Conservation (phyloP, 2,888 invertebrate species). For the Acanthosepion pharaonis region DNA sequence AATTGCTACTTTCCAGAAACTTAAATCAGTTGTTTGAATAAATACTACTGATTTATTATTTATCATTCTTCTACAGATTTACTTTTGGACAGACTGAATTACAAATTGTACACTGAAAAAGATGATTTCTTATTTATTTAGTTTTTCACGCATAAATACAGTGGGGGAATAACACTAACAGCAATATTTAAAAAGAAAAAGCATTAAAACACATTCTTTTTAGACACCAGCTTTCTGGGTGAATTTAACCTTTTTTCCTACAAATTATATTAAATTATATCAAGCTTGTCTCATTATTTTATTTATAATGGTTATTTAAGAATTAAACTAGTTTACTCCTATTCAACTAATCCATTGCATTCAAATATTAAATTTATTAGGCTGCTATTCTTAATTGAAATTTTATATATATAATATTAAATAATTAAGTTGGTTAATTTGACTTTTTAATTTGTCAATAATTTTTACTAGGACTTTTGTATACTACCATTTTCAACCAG, state of each 20-base stretch:
- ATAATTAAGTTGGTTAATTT: too few species aligned
- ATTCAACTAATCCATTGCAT: background rate
- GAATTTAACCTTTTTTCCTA: background rate
- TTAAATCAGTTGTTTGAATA: background rate
- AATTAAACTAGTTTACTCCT: background rate
- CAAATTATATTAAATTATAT: background rate
- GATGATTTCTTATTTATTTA: background rate
- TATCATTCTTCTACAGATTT: background rate
- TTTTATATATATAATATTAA: too few species aligned
- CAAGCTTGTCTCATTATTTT: background rate
- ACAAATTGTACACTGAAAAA: background rate
- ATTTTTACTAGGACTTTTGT: too few species aligned
- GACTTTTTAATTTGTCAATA: too few species aligned
- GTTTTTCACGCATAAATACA: background rate
- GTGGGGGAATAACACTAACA: background rate
- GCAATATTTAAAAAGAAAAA: too few species aligned
- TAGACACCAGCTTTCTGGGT: background rate
- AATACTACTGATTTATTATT: background rate
- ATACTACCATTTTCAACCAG: too few species aligned
- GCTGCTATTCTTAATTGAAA: too few species aligned
- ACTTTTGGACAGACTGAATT: background rate
- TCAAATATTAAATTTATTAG: background rate
- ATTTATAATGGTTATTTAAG: background rate
- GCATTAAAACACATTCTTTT: background rate
- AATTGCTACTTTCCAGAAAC: slow-evolving; percentile 41